A percentile compares a stretch with the other conserved stretches of the same genome.
phyloP scores from a whole-genome alignment of 2,888 invertebrate species.

The Drosophila stalkeri region DNA sequence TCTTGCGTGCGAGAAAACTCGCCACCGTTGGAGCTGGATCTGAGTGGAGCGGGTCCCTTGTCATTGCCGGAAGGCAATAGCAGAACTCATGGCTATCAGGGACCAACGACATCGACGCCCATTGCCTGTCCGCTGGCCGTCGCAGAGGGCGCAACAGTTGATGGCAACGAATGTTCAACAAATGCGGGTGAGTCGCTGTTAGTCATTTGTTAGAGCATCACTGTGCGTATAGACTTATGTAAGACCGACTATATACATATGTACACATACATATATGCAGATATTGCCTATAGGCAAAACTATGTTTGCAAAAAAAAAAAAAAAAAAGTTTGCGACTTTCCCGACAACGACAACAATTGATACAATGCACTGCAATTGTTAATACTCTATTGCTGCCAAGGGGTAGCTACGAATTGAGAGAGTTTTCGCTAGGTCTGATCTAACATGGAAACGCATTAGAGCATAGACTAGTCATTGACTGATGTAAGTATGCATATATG shows the following conservation, averaged over 20 bases:
- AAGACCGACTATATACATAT: constrained; percentile 7
- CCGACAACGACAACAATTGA: constrained; percentile 39
- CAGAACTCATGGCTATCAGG: constrained; percentile 57
- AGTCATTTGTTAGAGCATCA: not conserved
- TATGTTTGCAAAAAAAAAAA: constrained; percentile 33
- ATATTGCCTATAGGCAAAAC: constrained; percentile 1
- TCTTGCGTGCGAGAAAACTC: constrained; percentile 85
- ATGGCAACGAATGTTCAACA: constrained; percentile 50
- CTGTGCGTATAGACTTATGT: constrained; percentile 28
- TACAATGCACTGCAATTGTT: constrained; percentile 63
- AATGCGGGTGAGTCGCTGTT: constrained; percentile 69
- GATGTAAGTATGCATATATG: not conserved
- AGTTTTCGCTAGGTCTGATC: not conserved
- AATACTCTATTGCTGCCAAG: constrained; percentile 36
- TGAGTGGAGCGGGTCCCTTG: constrained; percentile 77
- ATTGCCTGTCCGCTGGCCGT: constrained; percentile 49
- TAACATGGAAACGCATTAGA: constrained; percentile 6
- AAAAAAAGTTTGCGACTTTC: constrained; percentile 39
- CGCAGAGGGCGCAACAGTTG: constrained; percentile 28
- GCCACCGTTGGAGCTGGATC: constrained; percentile 84
- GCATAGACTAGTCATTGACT: constrained; percentile 21
- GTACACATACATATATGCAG: not conserved
- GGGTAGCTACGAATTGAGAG: constrained; percentile 7
- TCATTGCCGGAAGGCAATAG: constrained; percentile 77
- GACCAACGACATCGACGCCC: constrained; percentile 74